Evolutionary conservation across 1,140 invertebrate species (phyloP), one percentile per base, ranked within the genome.

Genomic region (Dryas iulia): DNA sequence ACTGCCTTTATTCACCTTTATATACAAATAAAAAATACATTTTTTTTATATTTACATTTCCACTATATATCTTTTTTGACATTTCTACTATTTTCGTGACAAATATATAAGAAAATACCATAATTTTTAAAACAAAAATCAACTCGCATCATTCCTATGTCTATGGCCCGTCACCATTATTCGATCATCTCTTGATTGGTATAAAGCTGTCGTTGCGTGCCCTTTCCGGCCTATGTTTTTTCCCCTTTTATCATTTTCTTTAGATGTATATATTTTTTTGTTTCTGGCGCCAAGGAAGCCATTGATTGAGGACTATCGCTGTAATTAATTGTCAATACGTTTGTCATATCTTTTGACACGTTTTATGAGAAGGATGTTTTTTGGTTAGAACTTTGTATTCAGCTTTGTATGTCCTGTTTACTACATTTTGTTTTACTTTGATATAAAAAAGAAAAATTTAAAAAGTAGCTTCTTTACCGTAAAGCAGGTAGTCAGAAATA

Each of bases 151-250:
- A 10, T 47, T 21, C 14, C 1, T 8, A 47, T 6, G 5, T 77
- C 72, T 71, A 56, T 58, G 52, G 56, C 4, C 18, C 25, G 61
- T 66, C 53, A 66, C 71, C 31, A 71, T 79, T 71, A 77, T 73
- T 77, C 70, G 64, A 66, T 79, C 77, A 80, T 74, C 76, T 57
- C 54, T 72, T 74, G 78, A 79, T 76, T 76, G 72, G 73, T 77
- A 72, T 74, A 72, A 76, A 76, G 65, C 74, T 64, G 67, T 74
- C 71, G 56, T 30, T 31, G 73, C 69, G 63, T 66, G 78, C 71
- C 78, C 70, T 77, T 79, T 77, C 70, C 73, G 76, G 76, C 56
- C 71, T 62, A n/a, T 14, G 28, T 56, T 64, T 70, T 65, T 59
- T 65, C 59, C 57, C 35, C n/a, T 47, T 59, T 69, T 65, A 71